phyloP scores from a whole-genome alignment of 2,888 invertebrate genomes.

The Panzeria rudis region DNA sequence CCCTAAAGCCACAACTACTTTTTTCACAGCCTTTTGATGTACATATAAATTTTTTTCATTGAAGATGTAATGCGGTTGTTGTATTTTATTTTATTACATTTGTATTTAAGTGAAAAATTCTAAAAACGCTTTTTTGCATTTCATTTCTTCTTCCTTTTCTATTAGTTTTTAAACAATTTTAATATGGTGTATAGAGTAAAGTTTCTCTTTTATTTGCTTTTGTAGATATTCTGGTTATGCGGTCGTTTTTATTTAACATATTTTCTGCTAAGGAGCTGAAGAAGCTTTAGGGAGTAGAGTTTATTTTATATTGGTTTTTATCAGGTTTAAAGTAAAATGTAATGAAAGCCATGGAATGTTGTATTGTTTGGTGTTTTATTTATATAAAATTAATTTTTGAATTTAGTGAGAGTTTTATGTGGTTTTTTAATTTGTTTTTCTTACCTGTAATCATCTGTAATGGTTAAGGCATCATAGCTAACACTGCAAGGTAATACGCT shows the following conservation, averaged over 20 bases:
- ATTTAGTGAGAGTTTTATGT: conserved; percentile 3
- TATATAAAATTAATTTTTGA: conserved; percentile 30
- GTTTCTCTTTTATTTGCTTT: not conserved
- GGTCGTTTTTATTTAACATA: conserved; percentile 20
- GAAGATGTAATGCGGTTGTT: conserved; percentile 11
- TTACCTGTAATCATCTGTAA: conserved; percentile 81
- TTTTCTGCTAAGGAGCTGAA: not conserved
- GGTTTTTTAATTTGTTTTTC: conserved; percentile 41
- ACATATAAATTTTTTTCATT: not conserved
- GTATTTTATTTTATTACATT: conserved; percentile 39
- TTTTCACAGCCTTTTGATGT: not conserved
- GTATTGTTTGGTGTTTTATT: not conserved
- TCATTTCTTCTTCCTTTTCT: not conserved
- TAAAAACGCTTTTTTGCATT: not conserved
- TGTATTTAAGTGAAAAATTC: conserved; percentile 10
- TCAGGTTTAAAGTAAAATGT: not conserved
- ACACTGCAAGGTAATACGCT: conserved; percentile 88
- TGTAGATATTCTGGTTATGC: conserved; percentile 14
- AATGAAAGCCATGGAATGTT: conserved; percentile 12
- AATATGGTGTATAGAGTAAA: conserved; percentile 9
- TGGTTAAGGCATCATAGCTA: conserved; percentile 83
- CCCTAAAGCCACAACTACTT: conserved; percentile 51
- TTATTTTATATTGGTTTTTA: conserved; percentile 7
- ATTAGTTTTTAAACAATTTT: conserved; percentile 47
- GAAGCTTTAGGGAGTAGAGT: not conserved